phyloP scores from a whole-genome alignment of 2,113 vertebrate genomes.

The Euleptes europaea region DNA sequence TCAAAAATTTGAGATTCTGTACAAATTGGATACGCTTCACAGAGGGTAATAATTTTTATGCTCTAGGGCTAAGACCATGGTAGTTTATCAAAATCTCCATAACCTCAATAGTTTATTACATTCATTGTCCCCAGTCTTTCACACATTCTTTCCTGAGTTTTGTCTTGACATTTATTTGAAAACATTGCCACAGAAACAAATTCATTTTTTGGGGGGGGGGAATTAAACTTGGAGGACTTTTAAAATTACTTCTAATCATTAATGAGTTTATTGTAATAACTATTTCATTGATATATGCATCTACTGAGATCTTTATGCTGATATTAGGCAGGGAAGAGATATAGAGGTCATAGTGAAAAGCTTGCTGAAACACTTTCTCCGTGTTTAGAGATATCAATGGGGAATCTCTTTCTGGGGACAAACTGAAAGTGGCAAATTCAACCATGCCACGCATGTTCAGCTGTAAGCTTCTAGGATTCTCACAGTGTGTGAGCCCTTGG shows the following conservation, averaged over 20 bases:
- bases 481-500: too few relatives aligned
- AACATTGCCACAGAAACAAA: neutral
- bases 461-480: too few relatives aligned
- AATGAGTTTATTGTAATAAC: neutral
- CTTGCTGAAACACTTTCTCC: neutral
- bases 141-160: conserved; percentile 23
- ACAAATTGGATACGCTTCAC: conserved; percentile 14
- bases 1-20: neutral
- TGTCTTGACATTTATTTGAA: conserved; percentile 1
- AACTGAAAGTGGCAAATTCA: neutral
- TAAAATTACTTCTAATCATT: neutral
- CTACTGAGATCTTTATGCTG: neutral
- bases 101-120: conserved; percentile 16
- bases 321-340: neutral
- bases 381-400: neutral
- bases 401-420: neutral
- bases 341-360: neutral
- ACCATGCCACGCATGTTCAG: neutral
- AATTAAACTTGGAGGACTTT: neutral
- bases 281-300: neutral
- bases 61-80: neutral
- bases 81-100: neutral
- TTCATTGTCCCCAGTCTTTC: neutral
- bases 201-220: conserved; percentile 20
- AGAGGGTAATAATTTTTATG: conserved; percentile 32